Base-by-base conservation (phyloP, 2,113 vertebrate genomes). In the Sterrhoptilus dennistouni region DNA sequence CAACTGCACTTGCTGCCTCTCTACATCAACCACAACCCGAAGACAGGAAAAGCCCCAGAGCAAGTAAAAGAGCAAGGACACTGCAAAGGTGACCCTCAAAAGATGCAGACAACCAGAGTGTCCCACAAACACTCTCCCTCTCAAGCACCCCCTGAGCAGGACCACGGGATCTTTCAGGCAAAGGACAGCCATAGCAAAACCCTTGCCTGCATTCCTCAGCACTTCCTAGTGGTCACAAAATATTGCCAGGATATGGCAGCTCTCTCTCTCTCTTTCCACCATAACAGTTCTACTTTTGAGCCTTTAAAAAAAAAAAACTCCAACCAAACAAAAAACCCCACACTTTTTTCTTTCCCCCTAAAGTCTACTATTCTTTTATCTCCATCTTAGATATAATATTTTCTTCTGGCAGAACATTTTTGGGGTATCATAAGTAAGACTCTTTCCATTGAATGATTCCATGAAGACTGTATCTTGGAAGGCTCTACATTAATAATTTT, bases 61-160 rank as follows among this genome's bases (percentile, higher is more conserved):
- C 11, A 50, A 24, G 45, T 42, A 24, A 85, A 36, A 77, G 33
- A 42, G 6, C 0, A 0, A 74, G 31, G 56, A 61, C 0, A 1
- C 72, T 4, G 12, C 54, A 71, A 63, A 40, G 19, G 9, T 31
- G 28, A 52, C 45, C 23, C 20, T 87, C 44, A 45, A 81, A 52
- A 93, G 75, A 27, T 28, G 7, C 63, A 72, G 54, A 40, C 25
- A 83, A 40, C 17, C 49, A 79, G 8, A 31, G 21, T 5, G 3
- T 52, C 28, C 79, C 78, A 83, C 44, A 64, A 24, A 22, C 28
- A 45, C 25, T 15, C 21, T 49, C n/a, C 65, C n/a, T 24, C 28
- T 38, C 36, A 66, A 52, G 20, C 1, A 3, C 12, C 8, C 25
- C 21, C 44, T 11, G 10, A 86, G 33, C 42, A 83, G 45, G 21